Base-by-base conservation (phyloP, 2,888 invertebrate genomes). In the Bruchidius siliquastri region DNA sequence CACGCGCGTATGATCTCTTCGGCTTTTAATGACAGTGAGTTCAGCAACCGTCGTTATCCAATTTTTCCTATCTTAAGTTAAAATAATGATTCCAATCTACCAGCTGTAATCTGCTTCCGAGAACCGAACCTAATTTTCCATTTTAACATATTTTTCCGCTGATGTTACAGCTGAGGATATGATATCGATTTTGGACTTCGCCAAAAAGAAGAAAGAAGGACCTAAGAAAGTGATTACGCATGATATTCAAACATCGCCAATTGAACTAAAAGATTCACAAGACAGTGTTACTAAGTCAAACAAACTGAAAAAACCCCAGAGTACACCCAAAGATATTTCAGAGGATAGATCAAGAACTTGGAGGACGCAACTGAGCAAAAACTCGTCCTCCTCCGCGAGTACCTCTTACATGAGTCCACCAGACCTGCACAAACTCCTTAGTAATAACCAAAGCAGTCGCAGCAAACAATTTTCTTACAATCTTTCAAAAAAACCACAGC, bases 371-470 rank as follows among this genome's bases (percentile, higher is more conserved):
- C 79, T 86, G 1, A 84, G 80, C 72, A 82, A 82, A 75, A 85
- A 82, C 75, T 84, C 83, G 0, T 77, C 77, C 18, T 79, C 81
- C 0, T 81, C 82, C 21, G 81, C 85, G 3, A 85, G 85, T 76
- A 87, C 87, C 18, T 84, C 86, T 0, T 87, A 87, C 77, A 79
- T 82, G 68, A 86, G 86, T 76, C 86, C 85, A 0, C 87, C 87
- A 3, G 82, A 85, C 74, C 81, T 82, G 72, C 76, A 79, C 8
- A 76, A 68, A 68, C 20, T 71, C 0, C 71, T 75, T 10, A 21
- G 10, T 22, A 4, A 22, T 20, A 20, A 21, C 8, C 22, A 70
- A 13, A 22, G 20, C 71, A 69, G 71, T 8, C 70, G 70, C 3
- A 70, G 73, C 49, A 78, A 75, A 73, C 71, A 72, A 0, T 77